Conservation (phyloP, 2,113 vertebrate species). For the Acrocephalus kingi region DNA sequence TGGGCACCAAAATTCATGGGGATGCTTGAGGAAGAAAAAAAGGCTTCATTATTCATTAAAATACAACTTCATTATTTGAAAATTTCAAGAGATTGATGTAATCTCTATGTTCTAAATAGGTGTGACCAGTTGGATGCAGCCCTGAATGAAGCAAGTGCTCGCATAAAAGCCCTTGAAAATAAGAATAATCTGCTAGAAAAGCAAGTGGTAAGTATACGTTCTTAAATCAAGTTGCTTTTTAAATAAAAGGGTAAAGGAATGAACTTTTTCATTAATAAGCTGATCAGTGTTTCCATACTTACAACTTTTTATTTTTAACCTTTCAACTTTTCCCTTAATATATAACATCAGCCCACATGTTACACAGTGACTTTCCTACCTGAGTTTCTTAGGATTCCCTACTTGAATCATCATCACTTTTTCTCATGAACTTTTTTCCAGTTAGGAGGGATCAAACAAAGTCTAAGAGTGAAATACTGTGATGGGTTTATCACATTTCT, state of each 20-base stretch:
- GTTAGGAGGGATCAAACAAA: not conserved
- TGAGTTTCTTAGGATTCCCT: not conserved
- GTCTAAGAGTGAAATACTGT: not conserved
- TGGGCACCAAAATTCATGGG: not conserved
- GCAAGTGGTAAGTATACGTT: constrained; percentile 80
- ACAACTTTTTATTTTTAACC: not conserved
- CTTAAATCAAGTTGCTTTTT: not conserved
- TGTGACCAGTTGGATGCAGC: constrained; percentile 86
- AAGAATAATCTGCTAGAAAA: constrained; percentile 85
- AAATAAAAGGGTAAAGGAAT: not conserved
- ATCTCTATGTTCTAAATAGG: constrained; percentile 62
- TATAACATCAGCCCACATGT: not conserved
- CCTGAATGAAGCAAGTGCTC: constrained; percentile 80
- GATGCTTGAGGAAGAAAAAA: not conserved
- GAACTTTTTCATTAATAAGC: not conserved
- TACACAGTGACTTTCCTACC: not conserved
- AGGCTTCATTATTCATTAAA: not conserved
- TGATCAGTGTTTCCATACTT: not conserved
- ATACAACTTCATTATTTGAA: not conserved
- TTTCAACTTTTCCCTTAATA: not conserved
- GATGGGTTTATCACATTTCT: not conserved
- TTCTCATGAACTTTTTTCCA: not conserved
- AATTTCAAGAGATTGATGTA: not conserved
- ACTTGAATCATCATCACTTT: not conserved
- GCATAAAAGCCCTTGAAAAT: constrained; percentile 83